phyloP scores from a whole-genome alignment of 2,888 invertebrate genomes.

The Drosophila suboccidentalis region DNA sequence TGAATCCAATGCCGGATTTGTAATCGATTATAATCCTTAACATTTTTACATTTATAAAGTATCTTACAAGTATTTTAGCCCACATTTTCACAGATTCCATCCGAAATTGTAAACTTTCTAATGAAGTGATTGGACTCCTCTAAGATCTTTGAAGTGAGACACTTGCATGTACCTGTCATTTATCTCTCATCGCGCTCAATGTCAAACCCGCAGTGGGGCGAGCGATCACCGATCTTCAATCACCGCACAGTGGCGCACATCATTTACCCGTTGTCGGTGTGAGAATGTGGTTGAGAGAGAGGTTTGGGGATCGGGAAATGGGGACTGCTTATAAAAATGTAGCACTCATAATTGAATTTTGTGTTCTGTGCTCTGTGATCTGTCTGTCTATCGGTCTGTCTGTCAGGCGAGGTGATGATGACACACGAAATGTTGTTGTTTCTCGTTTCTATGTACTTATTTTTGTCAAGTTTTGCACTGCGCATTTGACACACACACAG shows the following conservation, averaged over 20 bases:
- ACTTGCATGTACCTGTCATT: constrained; percentile 57
- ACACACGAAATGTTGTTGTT: constrained; percentile 34
- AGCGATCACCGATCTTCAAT: constrained; percentile 15
- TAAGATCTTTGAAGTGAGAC: constrained; percentile 40
- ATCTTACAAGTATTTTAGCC: neutral
- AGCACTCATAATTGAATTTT: constrained; percentile 70
- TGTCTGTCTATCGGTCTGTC: constrained; percentile 20
- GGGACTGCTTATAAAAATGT: constrained; percentile 41
- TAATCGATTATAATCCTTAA: too few species aligned
- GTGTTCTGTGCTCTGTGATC: constrained; percentile 41
- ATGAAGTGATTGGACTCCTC: constrained; percentile 29
- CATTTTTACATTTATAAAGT: neutral
- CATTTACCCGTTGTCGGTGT: constrained; percentile 13
- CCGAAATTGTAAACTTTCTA: constrained; percentile 26
- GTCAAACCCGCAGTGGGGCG: constrained; percentile 31
- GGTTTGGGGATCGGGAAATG: constrained; percentile 9
- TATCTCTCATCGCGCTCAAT: constrained; percentile 60
- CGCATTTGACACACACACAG: constrained; percentile 58
- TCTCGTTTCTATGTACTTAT: constrained; percentile 24
- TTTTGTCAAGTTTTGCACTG: constrained; percentile 62
- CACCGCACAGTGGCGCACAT: constrained; percentile 23
- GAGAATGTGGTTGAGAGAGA: neutral
- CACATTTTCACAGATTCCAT: constrained; percentile 1
- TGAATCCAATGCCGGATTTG: too few species aligned
- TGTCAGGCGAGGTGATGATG: constrained; percentile 40